phyloP scores from a whole-genome alignment of 2,797 vertebrate species.

The Myotis findleyi region DNA sequence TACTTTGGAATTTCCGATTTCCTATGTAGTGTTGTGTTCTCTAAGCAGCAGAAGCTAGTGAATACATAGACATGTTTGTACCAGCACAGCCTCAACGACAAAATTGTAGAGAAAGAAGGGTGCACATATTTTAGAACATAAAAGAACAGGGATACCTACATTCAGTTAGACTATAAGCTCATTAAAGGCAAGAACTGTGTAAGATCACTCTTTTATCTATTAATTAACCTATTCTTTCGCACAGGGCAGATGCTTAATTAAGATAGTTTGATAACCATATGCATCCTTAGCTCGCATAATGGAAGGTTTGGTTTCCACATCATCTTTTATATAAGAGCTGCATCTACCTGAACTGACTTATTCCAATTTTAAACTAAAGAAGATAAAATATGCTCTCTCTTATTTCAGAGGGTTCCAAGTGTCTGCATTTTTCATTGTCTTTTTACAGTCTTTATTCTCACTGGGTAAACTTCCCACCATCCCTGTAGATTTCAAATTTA shows the following conservation, averaged over 20 bases:
- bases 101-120: background rate
- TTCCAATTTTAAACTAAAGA: background rate
- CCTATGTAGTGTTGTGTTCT: background rate
- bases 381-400: slow-evolving; percentile 4
- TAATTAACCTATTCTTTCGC: background rate
- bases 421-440: background rate
- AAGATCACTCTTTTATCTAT: background rate
- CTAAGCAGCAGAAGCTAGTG: background rate
- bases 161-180: background rate
- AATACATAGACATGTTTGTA: background rate
- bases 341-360: background rate
- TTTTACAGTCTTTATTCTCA: background rate
- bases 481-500: background rate
- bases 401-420: background rate
- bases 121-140: background rate
- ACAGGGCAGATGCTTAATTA: background rate
- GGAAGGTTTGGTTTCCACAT: background rate
- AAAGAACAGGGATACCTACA: background rate
- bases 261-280: background rate
- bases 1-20: background rate
- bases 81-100: background rate
- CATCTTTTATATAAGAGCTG: background rate
- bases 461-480: background rate
- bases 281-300: background rate
- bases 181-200: background rate